A percentile compares a stretch with the other conserved stretches of the same genome.
Conservation (phyloP, 2,888 invertebrate species). For the Asteroscopus sphinx region DNA sequence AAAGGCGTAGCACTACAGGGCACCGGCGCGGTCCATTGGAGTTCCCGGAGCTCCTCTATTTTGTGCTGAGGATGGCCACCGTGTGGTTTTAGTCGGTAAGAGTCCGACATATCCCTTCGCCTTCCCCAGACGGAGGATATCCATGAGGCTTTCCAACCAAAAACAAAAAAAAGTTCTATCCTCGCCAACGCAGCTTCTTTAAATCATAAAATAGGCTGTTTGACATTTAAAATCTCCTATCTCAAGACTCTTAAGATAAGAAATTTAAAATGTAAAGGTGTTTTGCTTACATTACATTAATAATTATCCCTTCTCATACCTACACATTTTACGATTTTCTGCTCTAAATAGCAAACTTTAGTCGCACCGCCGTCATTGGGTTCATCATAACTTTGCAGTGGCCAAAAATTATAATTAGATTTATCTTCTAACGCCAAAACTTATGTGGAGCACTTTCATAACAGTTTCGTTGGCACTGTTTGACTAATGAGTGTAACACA, state of each 20-base stretch:
- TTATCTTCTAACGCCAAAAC: constrained; percentile 71
- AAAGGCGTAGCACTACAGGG: too few species aligned
- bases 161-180: constrained; percentile 13
- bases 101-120: too few species aligned
- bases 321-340: constrained; percentile 31
- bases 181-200: background rate
- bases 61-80: too few species aligned
- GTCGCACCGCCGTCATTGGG: constrained; percentile 42
- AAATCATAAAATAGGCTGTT: background rate
- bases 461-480: constrained; percentile 69
- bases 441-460: constrained; percentile 76
- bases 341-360: constrained; percentile 49
- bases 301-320: constrained; percentile 32
- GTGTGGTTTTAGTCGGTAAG: too few species aligned
- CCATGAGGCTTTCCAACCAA: too few species aligned
- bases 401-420: constrained; percentile 75
- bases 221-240: too few species aligned
- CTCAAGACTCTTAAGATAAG: constrained; percentile 2
- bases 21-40: too few species aligned
- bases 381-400: constrained; percentile 67
- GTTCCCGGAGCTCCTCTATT: too few species aligned
- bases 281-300: constrained; percentile 21
- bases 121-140: too few species aligned
- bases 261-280: background rate
- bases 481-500: constrained; percentile 66